Percentiles rank a stretch among this genome's conserved stretches.
phyloP scores from a whole-genome alignment of 2,888 invertebrate genomes.

The Unio pictorum region DNA sequence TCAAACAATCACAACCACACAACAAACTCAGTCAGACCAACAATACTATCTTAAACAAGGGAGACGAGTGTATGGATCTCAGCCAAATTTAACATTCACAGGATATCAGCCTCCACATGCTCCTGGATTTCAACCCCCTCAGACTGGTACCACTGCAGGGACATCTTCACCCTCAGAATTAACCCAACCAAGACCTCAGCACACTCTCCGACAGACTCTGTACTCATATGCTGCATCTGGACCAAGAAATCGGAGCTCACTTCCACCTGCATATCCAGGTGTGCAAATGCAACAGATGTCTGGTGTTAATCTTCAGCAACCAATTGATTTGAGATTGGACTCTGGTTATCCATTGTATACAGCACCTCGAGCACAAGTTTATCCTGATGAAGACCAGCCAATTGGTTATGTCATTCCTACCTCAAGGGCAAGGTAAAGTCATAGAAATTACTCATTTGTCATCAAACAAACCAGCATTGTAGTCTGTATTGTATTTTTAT shows the following conservation, averaged over 20 bases:
- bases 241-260: slow-evolving; percentile 15
- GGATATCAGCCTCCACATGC: slow-evolving; percentile 33
- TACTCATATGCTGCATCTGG: slow-evolving; percentile 38
- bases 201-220: slow-evolving; percentile 32
- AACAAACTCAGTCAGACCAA: slow-evolving; percentile 6
- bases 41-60: slow-evolving; percentile 20
- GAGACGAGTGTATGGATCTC: slow-evolving; percentile 33
- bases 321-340: slow-evolving; percentile 1
- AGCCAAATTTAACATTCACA: slow-evolving; percentile 30
- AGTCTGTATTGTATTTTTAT: no score
- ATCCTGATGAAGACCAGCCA: slow-evolving; percentile 40
- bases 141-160: slow-evolving; percentile 15
- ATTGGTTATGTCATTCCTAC: slow-evolving; percentile 15
- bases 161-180: slow-evolving; percentile 22
- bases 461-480: no score
- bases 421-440: neutral
- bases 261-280: no score
- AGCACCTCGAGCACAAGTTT: slow-evolving; percentile 22
- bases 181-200: slow-evolving; percentile 8
- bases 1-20: slow-evolving; percentile 4
- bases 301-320: neutral
- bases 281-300: neutral
- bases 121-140: slow-evolving; percentile 8
- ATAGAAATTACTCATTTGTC: neutral
- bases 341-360: neutral